These are phyloP conservation scores for Glomeris maerens DNA, from an alignment of 1,140 invertebrate species.

Conservation along the genomic window DNA sequence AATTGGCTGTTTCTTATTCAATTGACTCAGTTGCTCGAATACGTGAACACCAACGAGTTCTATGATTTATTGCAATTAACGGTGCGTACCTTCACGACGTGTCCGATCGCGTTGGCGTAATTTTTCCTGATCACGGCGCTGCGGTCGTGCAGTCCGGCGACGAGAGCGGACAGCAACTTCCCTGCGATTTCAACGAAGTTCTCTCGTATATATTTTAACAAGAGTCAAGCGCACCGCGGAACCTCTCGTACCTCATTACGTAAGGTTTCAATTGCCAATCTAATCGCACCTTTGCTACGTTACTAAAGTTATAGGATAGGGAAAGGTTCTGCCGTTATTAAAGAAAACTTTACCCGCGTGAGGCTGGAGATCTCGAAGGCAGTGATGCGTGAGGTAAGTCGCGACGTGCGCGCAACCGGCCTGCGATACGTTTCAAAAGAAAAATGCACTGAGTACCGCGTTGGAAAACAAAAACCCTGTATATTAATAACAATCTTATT, in stretches of 20 bases:
- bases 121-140: slow-evolving; percentile 67
- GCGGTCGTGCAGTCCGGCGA: slow-evolving; percentile 65
- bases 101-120: slow-evolving; percentile 64
- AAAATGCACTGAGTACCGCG: not conserved
- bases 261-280: too few relatives aligned
- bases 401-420: slow-evolving; percentile 72
- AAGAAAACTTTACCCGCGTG: too few relatives aligned
- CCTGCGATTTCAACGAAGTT: slow-evolving; percentile 31
- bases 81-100: slow-evolving; percentile 45
- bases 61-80: too few relatives aligned
- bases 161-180: slow-evolving; percentile 59
- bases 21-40: too few relatives aligned
- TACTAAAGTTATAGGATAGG: too few relatives aligned
- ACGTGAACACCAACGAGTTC: too few relatives aligned
- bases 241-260: too few relatives aligned
- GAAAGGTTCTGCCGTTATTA: too few relatives aligned
- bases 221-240: too few relatives aligned
- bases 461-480: not conserved
- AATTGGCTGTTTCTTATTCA: too few relatives aligned
- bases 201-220: slow-evolving; percentile 5
- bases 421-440: slow-evolving; percentile 16
- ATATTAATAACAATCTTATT: slow-evolving; percentile 6
- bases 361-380: slow-evolving; percentile 43
- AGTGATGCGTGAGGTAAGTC: slow-evolving; percentile 48
- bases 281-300: too few relatives aligned